These are phyloP conservation scores for Lucilia sericata DNA, from an alignment of 1,140 invertebrate species.

Conservation along the genomic window DNA sequence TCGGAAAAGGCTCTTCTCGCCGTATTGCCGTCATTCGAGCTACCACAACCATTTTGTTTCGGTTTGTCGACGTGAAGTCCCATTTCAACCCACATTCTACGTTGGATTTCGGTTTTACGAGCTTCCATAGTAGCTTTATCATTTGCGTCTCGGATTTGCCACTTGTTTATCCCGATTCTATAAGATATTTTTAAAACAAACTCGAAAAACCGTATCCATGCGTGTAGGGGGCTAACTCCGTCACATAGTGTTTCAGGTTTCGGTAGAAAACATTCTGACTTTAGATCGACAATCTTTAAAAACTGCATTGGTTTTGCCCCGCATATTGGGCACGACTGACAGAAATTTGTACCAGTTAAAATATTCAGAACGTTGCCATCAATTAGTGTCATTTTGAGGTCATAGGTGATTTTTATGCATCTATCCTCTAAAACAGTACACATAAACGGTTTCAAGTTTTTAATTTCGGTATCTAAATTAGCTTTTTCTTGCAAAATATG, in stretches of 20 bases:
- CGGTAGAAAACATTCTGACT: background rate
- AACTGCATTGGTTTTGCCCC: background rate
- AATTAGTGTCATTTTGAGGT: too few species aligned
- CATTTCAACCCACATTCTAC: background rate
- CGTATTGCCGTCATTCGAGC: slow-evolving; percentile 32
- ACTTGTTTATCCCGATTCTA: background rate
- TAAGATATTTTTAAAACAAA: background rate
- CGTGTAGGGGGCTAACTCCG: background rate
- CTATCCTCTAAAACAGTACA: too few species aligned
- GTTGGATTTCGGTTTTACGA: background rate
- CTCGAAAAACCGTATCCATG: background rate
- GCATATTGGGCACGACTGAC: too few species aligned
- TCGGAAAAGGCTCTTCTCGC: slow-evolving; percentile 38
- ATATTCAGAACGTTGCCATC: too few species aligned
- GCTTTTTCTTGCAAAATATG: too few species aligned
- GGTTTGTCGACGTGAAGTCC: background rate
- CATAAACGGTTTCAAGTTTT: too few species aligned
- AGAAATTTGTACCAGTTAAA: too few species aligned
- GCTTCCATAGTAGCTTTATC: background rate
- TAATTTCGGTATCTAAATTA: too few species aligned
- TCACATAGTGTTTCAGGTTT: background rate
- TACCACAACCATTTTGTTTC: slow-evolving; percentile 2
- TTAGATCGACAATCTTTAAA: background rate
- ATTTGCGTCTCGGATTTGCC: background rate
- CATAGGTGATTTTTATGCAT: too few species aligned